A percentile compares a stretch with the other conserved stretches of the same genome.
These are phyloP conservation scores for Drosophila oshimai DNA, from an alignment of 1,140 invertebrate species.

Conservation along the genomic window DNA sequence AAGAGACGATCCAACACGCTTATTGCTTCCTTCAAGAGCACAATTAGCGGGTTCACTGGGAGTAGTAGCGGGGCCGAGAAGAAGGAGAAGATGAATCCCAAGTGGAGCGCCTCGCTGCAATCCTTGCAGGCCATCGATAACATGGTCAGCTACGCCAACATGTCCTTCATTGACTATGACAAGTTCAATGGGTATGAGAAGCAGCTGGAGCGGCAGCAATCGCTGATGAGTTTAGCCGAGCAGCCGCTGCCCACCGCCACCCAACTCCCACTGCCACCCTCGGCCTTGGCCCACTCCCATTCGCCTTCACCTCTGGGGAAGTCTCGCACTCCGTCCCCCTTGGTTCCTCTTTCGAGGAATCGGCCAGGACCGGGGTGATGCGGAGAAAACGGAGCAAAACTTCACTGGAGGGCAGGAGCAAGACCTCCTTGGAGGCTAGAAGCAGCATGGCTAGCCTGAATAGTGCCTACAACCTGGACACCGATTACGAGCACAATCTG, in stretches of 20 bases:
- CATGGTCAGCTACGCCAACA: slow-evolving; percentile 82
- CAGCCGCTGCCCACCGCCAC: slow-evolving; percentile 23
- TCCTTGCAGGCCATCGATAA: slow-evolving; percentile 82
- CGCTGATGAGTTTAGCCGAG: slow-evolving; percentile 66
- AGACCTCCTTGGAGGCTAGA: slow-evolving; percentile 29
- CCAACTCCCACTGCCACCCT: slow-evolving; percentile 38
- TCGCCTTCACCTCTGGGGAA: slow-evolving; percentile 43
- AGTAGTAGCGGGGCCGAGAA: slow-evolving; percentile 39
- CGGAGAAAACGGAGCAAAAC: slow-evolving; percentile 13
- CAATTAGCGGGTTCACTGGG: slow-evolving; percentile 41
- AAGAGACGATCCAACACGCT: slow-evolving; percentile 71
- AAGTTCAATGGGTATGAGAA: slow-evolving; percentile 82
- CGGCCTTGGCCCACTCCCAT: slow-evolving; percentile 22
- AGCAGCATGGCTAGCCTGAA: slow-evolving; percentile 49
- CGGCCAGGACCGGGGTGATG: slow-evolving; percentile 23
- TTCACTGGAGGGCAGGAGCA: slow-evolving; percentile 50
- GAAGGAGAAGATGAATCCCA: slow-evolving; percentile 77
- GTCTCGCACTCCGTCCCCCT: slow-evolving; percentile 8
- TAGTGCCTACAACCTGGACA: slow-evolving; percentile 61
- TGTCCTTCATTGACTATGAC: slow-evolving; percentile 82
- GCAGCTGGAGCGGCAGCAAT: slow-evolving; percentile 74
- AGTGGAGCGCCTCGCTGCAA: slow-evolving; percentile 81
- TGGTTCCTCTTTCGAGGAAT: slow-evolving; percentile 21
- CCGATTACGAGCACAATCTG: slow-evolving; percentile 71
- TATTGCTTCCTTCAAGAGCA: slow-evolving; percentile 68